Evolutionary conservation across 2,888 invertebrate genomes (phyloP).

Genomic region (Pemphredon lugubris): DNA sequence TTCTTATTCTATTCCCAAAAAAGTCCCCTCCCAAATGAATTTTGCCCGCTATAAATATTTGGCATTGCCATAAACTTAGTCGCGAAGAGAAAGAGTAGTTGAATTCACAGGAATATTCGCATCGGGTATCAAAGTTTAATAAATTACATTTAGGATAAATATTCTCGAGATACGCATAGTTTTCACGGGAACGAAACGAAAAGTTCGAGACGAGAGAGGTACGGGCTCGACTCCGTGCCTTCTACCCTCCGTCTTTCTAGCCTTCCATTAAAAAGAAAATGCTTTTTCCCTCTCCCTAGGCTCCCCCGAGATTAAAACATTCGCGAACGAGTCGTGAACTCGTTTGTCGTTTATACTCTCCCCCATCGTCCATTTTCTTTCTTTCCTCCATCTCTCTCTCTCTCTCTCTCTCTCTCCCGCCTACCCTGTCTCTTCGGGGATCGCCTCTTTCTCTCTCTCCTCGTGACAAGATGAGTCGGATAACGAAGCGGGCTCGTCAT

Average conservation of each 20-base stretch:
- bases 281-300: constrained; percentile 54
- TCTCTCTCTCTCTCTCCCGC: constrained; percentile 17
- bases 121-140: too few species aligned
- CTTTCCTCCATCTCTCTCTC: constrained; percentile 27
- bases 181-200: constrained; percentile 26
- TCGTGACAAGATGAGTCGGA: constrained; percentile 57
- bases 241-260: constrained; percentile 44
- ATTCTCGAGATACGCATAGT: too few species aligned
- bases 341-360: constrained; percentile 69
- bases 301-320: constrained; percentile 72
- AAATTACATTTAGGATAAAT: too few species aligned
- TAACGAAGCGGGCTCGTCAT: constrained; percentile 74
- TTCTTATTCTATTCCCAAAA: too few species aligned
- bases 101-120: too few species aligned
- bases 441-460: constrained; percentile 25
- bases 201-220: constrained; percentile 37
- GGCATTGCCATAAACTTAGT: too few species aligned
- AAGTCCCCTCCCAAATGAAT: too few species aligned
- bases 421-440: constrained; percentile 11
- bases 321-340: constrained; percentile 71
- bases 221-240: constrained; percentile 27
- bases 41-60: too few species aligned
- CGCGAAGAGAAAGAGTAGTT: too few species aligned
- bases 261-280: constrained; percentile 68
- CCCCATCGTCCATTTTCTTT: constrained; percentile 34